Base-by-base conservation (phyloP, 2,797 vertebrate species). In the Chelidonichthys spinosus region DNA sequence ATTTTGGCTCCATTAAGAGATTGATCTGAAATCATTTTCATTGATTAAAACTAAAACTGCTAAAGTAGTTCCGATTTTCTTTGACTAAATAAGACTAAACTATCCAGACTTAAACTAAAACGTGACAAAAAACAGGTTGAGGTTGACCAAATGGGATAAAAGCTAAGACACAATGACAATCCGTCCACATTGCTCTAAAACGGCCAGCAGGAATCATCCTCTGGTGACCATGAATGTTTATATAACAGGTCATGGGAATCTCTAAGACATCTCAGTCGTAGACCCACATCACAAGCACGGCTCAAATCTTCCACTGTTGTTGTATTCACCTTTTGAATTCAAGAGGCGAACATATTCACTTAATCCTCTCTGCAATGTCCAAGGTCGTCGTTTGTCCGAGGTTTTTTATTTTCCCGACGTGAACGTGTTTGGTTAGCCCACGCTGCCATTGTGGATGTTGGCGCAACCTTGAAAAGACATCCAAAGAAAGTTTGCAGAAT, bases 401-500 rank as follows among this genome's bases (percentile, higher is more conserved):
- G 18, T 44, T 17, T 44, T 17, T 54, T 7, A 18, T 52, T 14
- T 37, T 52, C 18, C 3, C 10, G 42, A 40, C 9, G 13, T 15
- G 7, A 64, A 18, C 50, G 9, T 1, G 14, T 6, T 37, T 50
- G 54, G 50, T 47, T 36, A 43, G 14, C 15, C 4, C 2, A 14
- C 35, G 7, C 11, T 54, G 3, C 6, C 63, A 74, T 77, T 47
- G 35, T 59, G 44, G 6, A 61, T 68, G 46, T 5, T 4, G 13
- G 3, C 1, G 33, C 0, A 74, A 70, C 25, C 60, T 78, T 72
- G 44, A 64, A 60, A 52, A 52, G 59, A 13, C 59, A 43, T 40
- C 33, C 7, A 49, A 32, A 52, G 25, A 62, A 78, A 61, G 43
- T 65, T 52, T 65, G 73, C 3, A 37, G 39, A 60, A 69, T 32